Base-by-base conservation (phyloP, 1,140 invertebrate species). In the Panagrolaimus sp. region DNA sequence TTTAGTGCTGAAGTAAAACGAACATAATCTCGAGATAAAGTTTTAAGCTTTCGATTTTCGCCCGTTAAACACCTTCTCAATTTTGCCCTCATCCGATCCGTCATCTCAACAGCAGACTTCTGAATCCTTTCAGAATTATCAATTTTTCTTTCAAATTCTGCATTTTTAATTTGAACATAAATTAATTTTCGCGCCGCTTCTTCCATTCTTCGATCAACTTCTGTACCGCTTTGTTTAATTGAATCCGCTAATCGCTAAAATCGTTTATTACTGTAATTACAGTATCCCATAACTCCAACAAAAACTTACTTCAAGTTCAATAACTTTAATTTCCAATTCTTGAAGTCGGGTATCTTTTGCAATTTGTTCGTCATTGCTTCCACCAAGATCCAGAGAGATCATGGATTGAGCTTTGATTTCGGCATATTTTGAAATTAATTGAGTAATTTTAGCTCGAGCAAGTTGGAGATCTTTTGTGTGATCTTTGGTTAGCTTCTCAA, bases 401-500 rank as follows among this genome's bases (percentile, higher is more conserved):
- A 58, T 26, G 14, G 14, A 26, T 21, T 58, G 21, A 2, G 52
- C 52, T 12, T 28, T 21, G 5, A 58, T 12, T 58, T 58, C 28
- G 4, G 52, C 52, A 21, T 58, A 58, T 26, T 21, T 26, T 12
- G 52, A 26, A n/a, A 28, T 58, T 28, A 58, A 58, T 26, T 58
- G 28, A 10, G 21, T 58, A 17, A 58, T 58, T 21, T 58, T 58
- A 26, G 52, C 15, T 14, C 52, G 52, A 58, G 52, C 52, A 24
- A 58, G 52, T 58, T 58, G 52, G 14, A 58, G 95, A 86, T 47
- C 87, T 88, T 81, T 95, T 24, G 52, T 28, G 14, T 58, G 52
- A 58, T 26, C 21, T 58, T 58, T 21, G 15, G 21, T 26, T 21
- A 26, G 21, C 5, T 69, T 62, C 7, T 72, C 66, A 52, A 74